A percentile compares a stretch with the other conserved stretches of the same genome.
These are phyloP conservation scores for Syngnathoides biaculeatus DNA, from an alignment of 2,113 vertebrate genomes.

Conservation along the genomic window DNA sequence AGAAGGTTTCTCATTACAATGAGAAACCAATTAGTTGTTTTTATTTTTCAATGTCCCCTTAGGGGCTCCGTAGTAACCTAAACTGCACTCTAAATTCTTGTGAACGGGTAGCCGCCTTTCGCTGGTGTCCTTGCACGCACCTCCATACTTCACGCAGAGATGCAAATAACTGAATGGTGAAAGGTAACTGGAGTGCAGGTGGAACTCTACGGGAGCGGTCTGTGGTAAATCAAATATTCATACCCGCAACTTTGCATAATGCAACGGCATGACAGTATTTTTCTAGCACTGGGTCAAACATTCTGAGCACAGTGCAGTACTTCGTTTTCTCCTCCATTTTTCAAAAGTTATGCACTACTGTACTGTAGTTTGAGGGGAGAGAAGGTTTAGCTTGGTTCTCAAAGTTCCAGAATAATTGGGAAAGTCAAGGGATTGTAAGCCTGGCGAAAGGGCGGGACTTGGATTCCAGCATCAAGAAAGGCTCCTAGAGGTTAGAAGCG, in stretches of 20 bases:
- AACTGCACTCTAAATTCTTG: constrained; percentile 28
- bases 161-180: constrained; percentile 11
- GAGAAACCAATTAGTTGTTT: too few relatives aligned
- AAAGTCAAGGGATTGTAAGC: constrained; percentile 21
- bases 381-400: not conserved
- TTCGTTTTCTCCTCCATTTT: not conserved
- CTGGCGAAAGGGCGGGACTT: constrained; percentile 30
- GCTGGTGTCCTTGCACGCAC: constrained; percentile 27
- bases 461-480: constrained; percentile 60
- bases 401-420: constrained; percentile 20
- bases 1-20: too few relatives aligned
- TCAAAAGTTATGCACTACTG: not conserved
- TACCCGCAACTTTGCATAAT: constrained; percentile 16
- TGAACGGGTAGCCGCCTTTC: constrained; percentile 33
- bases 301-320: too few relatives aligned
- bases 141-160: constrained; percentile 5
- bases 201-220: not conserved
- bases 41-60: too few relatives aligned
- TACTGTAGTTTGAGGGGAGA: not conserved
- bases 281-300: not conserved
- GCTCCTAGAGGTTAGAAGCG: constrained; percentile 61
- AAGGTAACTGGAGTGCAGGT: constrained; percentile 20
- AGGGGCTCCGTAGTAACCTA: constrained; percentile 26
- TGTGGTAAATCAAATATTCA: constrained; percentile 19
- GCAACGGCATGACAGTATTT: not conserved